A percentile compares a stretch with the other conserved stretches of the same genome.
Evolutionary conservation across 2,113 vertebrate genomes (phyloP).

Genomic region (Antigone vipio): DNA sequence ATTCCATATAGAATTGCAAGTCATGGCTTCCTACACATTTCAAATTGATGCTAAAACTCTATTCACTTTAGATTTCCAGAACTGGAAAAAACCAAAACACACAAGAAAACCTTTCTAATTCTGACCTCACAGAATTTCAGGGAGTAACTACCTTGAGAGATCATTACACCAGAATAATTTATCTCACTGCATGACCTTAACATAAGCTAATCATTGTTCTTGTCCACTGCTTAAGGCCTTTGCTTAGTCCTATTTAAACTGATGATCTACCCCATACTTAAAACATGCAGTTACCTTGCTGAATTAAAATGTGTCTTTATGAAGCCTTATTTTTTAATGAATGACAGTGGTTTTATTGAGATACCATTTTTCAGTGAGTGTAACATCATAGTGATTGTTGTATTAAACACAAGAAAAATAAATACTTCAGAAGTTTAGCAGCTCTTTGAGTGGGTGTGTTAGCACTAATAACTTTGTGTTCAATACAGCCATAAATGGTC

Average conservation of each 20-base stretch:
- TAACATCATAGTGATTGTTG: neutral
- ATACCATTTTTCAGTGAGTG: neutral
- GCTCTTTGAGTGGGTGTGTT: neutral
- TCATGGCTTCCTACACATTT: neutral
- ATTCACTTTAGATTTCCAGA: neutral
- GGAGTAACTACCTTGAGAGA: neutral
- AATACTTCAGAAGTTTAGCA: neutral
- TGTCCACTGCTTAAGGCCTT: neutral
- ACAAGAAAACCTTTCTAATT: neutral
- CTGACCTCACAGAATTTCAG: neutral
- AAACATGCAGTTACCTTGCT: neutral
- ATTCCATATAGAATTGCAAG: neutral
- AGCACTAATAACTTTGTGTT: neutral
- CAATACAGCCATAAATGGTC: neutral
- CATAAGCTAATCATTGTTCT: neutral
- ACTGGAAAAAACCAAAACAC: neutral
- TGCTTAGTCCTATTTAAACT: neutral
- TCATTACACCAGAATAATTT: neutral
- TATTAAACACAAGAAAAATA: neutral
- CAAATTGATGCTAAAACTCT: neutral
- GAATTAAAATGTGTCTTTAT: neutral
- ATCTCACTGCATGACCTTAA: neutral
- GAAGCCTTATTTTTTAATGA: neutral
- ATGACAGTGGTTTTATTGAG: neutral
- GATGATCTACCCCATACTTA: neutral